Evolutionary conservation across 92 coral and sea anemone genomes (phyloP).

Genomic region (Epizoanthus ramosus): DNA sequence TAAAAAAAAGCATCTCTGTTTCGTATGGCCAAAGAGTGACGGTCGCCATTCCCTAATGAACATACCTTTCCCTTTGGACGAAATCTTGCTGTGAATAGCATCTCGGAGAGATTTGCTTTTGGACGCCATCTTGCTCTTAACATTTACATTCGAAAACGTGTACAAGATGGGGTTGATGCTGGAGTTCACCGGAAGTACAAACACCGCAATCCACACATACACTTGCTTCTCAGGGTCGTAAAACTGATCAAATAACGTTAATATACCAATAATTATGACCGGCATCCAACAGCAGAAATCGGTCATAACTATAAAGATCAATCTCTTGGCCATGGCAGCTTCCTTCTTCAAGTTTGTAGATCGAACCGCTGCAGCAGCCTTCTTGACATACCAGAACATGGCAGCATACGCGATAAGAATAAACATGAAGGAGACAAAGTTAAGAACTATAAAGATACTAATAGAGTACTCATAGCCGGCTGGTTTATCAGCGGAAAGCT

Average conservation of each 20-base stretch:
- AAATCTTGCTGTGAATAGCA: no score
- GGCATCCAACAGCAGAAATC: constrained; percentile 34
- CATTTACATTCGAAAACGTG: constrained; percentile 65
- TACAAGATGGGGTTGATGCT: constrained; percentile 70
- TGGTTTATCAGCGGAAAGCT: constrained; percentile 41
- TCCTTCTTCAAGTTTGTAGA: constrained; percentile 30
- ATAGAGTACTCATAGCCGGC: constrained; percentile 62
- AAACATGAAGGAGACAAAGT: constrained; percentile 25
- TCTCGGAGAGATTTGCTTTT: no score
- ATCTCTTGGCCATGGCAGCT: constrained; percentile 51
- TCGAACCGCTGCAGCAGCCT: no score
- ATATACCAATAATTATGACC: constrained; percentile 53
- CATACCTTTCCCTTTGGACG: no score
- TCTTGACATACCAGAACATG: constrained; percentile 1
- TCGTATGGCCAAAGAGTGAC: no score
- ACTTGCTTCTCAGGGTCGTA: constrained; percentile 48
- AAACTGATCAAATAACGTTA: constrained; percentile 56
- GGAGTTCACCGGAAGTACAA: constrained; percentile 69
- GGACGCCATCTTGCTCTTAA: neutral
- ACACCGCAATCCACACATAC: constrained; percentile 22
- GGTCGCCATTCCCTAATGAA: no score
- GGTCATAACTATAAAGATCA: constrained; percentile 62
- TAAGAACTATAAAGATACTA: constrained; percentile 50
- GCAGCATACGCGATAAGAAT: no score
- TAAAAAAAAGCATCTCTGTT: no score